Conservation (phyloP, 2,888 invertebrate genomes). For the Pycnomerus fuliginosus region DNA sequence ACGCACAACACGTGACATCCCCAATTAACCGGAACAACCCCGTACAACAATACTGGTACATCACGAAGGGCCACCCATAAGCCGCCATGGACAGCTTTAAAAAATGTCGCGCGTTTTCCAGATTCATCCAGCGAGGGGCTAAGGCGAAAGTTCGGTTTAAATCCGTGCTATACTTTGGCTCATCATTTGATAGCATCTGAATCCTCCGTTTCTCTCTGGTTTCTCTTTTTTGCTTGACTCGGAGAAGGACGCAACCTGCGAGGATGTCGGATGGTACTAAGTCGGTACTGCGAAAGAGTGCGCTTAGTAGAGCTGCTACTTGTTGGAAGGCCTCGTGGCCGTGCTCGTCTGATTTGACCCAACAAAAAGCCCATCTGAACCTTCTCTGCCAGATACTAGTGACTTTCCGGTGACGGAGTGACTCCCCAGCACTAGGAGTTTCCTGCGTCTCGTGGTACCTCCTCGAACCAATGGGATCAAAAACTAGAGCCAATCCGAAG, state of each 20-base stretch:
- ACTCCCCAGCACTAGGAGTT: constrained; percentile 60
- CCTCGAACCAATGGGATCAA: constrained; percentile 76
- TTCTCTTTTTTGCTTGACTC: constrained; percentile 73
- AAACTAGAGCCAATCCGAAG: constrained; percentile 74
- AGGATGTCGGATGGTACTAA: constrained; percentile 86
- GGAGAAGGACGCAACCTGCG: constrained; percentile 82
- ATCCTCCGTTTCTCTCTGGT: constrained; percentile 69
- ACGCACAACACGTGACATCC: constrained; percentile 70
- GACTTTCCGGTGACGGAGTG: constrained; percentile 67
- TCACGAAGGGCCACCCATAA: constrained; percentile 86
- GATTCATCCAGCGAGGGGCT: constrained; percentile 78
- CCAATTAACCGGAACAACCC: constrained; percentile 72
- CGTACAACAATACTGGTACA: constrained; percentile 73
- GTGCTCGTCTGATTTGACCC: constrained; percentile 69
- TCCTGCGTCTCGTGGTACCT: constrained; percentile 64
- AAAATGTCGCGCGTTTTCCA: constrained; percentile 74
- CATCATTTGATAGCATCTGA: constrained; percentile 62
- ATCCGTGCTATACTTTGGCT: constrained; percentile 66
- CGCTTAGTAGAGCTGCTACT: constrained; percentile 74
- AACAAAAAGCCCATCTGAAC: constrained; percentile 75
- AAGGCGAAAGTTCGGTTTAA: constrained; percentile 60
- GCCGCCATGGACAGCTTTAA: constrained; percentile 78
- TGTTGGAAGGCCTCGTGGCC: constrained; percentile 78
- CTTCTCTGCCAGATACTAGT: constrained; percentile 73
- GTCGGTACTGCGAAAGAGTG: constrained; percentile 81